Percentiles rank a stretch among this genome's conserved stretches.
Conservation (phyloP, 2,888 invertebrate species). For the Hyposoter dolosus region DNA sequence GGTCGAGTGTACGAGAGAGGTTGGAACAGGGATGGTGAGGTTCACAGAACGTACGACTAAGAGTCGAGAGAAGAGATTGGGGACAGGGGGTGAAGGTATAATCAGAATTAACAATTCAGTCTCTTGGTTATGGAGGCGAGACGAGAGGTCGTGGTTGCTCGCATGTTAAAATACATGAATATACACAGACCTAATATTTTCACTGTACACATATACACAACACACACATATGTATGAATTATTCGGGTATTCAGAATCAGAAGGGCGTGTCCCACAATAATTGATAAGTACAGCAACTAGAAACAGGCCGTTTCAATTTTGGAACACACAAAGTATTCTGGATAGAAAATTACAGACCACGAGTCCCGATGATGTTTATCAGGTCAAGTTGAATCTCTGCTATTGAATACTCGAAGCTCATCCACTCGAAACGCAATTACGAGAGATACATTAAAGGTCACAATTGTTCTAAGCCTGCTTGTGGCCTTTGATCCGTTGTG, state of each 20-base stretch:
- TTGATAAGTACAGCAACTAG: not conserved
- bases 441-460: not conserved
- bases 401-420: not conserved
- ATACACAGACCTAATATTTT: slow-evolving; percentile 10
- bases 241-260: not conserved
- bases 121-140: slow-evolving; percentile 60
- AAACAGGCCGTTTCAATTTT: not conserved
- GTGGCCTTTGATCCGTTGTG: not conserved
- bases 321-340: not conserved
- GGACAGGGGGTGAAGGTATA: slow-evolving; percentile 67
- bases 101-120: slow-evolving; percentile 80
- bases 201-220: not conserved
- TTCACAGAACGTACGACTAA: slow-evolving; percentile 42
- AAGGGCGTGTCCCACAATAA: slow-evolving; percentile 11
- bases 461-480: not conserved
- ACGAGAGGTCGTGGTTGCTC: slow-evolving; percentile 17
- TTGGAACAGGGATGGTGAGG: slow-evolving; percentile 56
- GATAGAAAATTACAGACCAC: not conserved
- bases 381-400: not conserved
- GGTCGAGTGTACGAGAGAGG: slow-evolving; percentile 45
- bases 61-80: slow-evolving; percentile 51
- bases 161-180: slow-evolving; percentile 40
- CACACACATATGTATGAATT: not conserved
- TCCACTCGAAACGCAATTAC: not conserved
- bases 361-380: not conserved